Conservation (phyloP, 2,888 invertebrate genomes). For the Cremastinae sp. region DNA sequence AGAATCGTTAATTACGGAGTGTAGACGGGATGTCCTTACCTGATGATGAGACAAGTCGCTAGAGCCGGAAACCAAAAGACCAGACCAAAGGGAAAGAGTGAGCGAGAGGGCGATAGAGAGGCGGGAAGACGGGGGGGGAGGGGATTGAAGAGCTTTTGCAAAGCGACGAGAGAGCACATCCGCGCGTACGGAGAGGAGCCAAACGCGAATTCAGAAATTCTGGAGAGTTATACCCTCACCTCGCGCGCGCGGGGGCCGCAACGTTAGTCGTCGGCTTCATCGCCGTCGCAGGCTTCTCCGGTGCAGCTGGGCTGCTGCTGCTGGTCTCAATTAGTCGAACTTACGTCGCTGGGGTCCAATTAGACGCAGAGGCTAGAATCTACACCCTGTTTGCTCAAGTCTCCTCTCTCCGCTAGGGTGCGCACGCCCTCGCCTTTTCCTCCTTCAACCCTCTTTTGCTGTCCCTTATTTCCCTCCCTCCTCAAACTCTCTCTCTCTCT, state of each 20-base stretch:
- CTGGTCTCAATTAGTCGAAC: conserved; percentile 81
- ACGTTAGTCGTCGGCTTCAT: conserved; percentile 33
- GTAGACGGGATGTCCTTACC: neutral
- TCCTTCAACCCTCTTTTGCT: conserved; percentile 4
- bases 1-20: conserved; percentile 46
- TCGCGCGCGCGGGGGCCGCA: conserved; percentile 31
- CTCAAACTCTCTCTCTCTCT: neutral
- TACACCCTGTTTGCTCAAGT: conserved; percentile 80
- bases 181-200: conserved; percentile 65
- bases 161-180: conserved; percentile 55
- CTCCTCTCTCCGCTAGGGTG: conserved; percentile 67
- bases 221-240: conserved; percentile 67
- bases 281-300: conserved; percentile 29
- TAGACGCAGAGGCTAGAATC: conserved; percentile 75
- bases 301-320: conserved; percentile 51
- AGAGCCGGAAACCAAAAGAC: conserved; percentile 4
- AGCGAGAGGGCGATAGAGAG: conserved; percentile 12
- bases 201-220: conserved; percentile 60
- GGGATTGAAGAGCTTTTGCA: conserved; percentile 35
- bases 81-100: conserved; percentile 18
- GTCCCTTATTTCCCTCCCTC: conserved; percentile 11
- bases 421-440: conserved; percentile 32
- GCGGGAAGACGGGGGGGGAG: neutral
- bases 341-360: conserved; percentile 80
- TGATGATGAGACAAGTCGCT: conserved; percentile 28